Base-by-base conservation (phyloP, 2,888 invertebrate genomes). In the Eupithecia insigniata region DNA sequence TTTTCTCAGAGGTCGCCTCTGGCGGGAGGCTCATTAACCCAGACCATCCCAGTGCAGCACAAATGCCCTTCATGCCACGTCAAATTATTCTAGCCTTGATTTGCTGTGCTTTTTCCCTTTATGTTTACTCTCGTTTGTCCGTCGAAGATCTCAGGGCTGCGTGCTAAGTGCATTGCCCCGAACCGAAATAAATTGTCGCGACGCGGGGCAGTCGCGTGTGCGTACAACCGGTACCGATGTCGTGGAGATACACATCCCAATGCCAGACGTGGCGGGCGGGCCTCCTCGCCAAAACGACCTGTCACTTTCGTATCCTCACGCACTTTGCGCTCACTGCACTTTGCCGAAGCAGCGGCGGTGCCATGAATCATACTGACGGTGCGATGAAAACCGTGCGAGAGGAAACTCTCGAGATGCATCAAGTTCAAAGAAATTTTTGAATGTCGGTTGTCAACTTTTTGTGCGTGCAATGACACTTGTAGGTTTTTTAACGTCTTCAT, bases 101-200 rank as follows among this genome's bases (percentile, higher is more conserved):
- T 88, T 84, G 87, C 87, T 84, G 81, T 83, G 85, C 84, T 83
- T 83, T 81, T 81, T 76, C 69, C 55, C 66, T 67, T 83, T 83
- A 83, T 90, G 88, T 91, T 90, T 90, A 91, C 90, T 89, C 88
- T 88, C 88, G 85, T 88, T 87, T 87, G 83, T 88, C 87, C 87
- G 84, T 83, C 86, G 85, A 87, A 85, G 89, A 87, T 89, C 89
- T 91, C 90, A 90, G 91, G 90, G 91, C 92, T 92, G 89, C 88
- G 86, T 87, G 88, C 83, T 86, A 88, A 92, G 93, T 93, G 93
- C 93, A 92, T 92, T 93, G 93, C 92, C 93, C 93, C 90, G 91
- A 84, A 93, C 94, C 91, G 88, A 94, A 94, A 94, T 94, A 94
- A 93, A 93, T 91, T 92, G 93, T 92, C 92, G 92, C 91, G 91